phyloP scores from a whole-genome alignment of 2,113 vertebrate species.

The Ceyx melanurus region DNA sequence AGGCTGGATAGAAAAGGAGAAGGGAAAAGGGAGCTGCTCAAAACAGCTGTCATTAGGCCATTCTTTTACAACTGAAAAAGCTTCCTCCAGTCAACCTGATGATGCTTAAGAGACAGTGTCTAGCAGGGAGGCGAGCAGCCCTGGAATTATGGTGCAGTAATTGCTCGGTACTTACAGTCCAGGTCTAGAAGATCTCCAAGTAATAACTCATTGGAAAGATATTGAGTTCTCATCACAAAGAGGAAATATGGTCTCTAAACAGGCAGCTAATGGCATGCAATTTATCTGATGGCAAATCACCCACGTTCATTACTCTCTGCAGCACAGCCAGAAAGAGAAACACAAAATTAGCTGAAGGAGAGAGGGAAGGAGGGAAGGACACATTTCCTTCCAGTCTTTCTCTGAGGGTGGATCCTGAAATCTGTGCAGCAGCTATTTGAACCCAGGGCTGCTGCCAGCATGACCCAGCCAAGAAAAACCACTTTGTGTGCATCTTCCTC shows the following conservation, averaged over 20 bases:
- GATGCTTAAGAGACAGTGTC: background rate
- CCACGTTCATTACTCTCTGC: slow-evolving; percentile 58
- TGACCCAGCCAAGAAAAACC: background rate
- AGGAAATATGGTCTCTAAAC: slow-evolving; percentile 73
- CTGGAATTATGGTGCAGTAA: slow-evolving; percentile 43
- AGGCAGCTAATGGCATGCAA: slow-evolving; percentile 68
- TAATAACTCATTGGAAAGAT: slow-evolving; percentile 66
- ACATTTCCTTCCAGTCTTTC: background rate
- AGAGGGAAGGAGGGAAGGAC: background rate
- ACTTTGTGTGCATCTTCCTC: background rate
- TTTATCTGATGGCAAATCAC: slow-evolving; percentile 68
- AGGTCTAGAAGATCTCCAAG: slow-evolving; percentile 38
- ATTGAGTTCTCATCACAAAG: slow-evolving; percentile 59
- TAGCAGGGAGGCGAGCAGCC: background rate
- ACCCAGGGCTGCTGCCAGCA: background rate
- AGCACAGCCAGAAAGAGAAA: slow-evolving; percentile 33
- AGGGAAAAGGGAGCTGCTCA: background rate
- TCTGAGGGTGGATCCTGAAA: background rate
- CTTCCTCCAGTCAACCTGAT: background rate
- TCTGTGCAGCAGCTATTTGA: background rate
- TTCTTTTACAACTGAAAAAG: background rate
- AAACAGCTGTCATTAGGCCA: background rate
- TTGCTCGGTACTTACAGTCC: slow-evolving; percentile 56
- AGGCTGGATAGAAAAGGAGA: background rate
- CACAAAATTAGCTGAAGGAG: slow-evolving; percentile 29